Evolutionary conservation across 2,797 vertebrate genomes (phyloP).

Genomic region (Oryzias sinensis): DNA sequence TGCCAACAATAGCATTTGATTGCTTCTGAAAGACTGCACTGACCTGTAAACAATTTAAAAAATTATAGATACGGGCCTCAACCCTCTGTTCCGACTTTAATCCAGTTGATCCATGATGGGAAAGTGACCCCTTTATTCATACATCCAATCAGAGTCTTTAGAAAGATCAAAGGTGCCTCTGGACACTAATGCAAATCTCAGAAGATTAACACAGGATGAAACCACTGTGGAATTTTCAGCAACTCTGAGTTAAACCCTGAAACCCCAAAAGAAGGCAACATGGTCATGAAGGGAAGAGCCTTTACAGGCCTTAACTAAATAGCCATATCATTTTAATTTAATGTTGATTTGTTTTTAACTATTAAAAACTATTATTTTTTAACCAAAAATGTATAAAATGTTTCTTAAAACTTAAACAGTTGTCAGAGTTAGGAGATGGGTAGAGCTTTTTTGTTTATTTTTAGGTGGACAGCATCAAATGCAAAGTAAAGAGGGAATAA

Average conservation of each 20-base stretch:
- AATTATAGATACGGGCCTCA: slow-evolving; percentile 65
- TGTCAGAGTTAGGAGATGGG: too few relatives aligned
- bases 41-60: slow-evolving; percentile 74
- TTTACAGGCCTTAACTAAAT: slow-evolving; percentile 19
- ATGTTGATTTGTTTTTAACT: slow-evolving; percentile 35
- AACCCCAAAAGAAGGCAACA: slow-evolving; percentile 49
- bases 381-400: too few relatives aligned
- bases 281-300: slow-evolving; percentile 40
- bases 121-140: slow-evolving; percentile 68
- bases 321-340: slow-evolving; percentile 20
- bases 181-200: slow-evolving; percentile 81
- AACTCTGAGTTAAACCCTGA: slow-evolving; percentile 62
- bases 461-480: too few relatives aligned
- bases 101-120: slow-evolving; percentile 67
- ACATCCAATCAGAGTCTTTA: slow-evolving; percentile 77
- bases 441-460: too few relatives aligned
- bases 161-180: slow-evolving; percentile 79
- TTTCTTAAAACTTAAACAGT: too few relatives aligned
- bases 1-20: slow-evolving; percentile 71
- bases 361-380: slow-evolving; percentile 15
- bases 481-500: too few relatives aligned
- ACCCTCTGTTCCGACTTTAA: slow-evolving; percentile 32
- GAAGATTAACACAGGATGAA: slow-evolving; percentile 78
- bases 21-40: slow-evolving; percentile 71
- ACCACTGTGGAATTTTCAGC: slow-evolving; percentile 72